These are phyloP conservation scores for Trematomus loennbergii DNA, from an alignment of 2,113 vertebrate genomes.

Conservation along the genomic window DNA sequence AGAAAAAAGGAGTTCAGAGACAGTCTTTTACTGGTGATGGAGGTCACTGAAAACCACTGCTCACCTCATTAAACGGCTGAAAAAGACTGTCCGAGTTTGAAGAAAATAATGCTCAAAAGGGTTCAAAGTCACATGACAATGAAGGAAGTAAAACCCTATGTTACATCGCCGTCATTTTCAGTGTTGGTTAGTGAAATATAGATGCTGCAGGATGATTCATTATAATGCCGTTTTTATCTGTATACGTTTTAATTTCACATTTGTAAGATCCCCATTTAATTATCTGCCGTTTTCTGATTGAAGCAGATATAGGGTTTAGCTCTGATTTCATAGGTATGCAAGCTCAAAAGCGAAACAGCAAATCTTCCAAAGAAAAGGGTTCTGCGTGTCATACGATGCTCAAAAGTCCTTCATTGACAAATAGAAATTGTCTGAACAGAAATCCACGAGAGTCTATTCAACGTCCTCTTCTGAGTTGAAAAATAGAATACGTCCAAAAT, in stretches of 20 bases:
- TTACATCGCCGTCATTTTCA: slow-evolving; percentile 79
- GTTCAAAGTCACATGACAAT: slow-evolving; percentile 87
- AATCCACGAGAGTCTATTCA: slow-evolving; percentile 2
- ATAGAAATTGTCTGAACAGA: slow-evolving; percentile 6
- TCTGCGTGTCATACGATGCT: slow-evolving; percentile 31
- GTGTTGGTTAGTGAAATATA: slow-evolving; percentile 71
- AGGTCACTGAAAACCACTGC: slow-evolving; percentile 82
- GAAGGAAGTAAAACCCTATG: slow-evolving; percentile 69
- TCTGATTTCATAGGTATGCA: slow-evolving; percentile 76
- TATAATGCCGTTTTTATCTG: slow-evolving; percentile 57
- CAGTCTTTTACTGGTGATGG: slow-evolving; percentile 73
- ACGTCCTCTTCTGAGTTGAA: slow-evolving; percentile 22
- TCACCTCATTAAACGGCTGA: slow-evolving; percentile 97
- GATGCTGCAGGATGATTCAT: slow-evolving; percentile 61
- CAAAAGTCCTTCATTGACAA: slow-evolving; percentile 11
- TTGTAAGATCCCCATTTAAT: slow-evolving; percentile 66
- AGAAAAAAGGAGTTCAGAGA: slow-evolving; percentile 67
- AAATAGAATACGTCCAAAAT: slow-evolving; percentile 36
- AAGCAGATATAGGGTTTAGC: slow-evolving; percentile 34
- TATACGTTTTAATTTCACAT: slow-evolving; percentile 59
- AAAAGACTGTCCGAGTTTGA: slow-evolving; percentile 71
- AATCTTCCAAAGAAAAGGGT: slow-evolving; percentile 8
- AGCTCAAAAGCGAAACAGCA: slow-evolving; percentile 30
- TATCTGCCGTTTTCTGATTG: slow-evolving; percentile 25
- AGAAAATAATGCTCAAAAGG: slow-evolving; percentile 72